Evolutionary conservation across 1,140 invertebrate genomes (phyloP).

Genomic region (Plutomurus gul): DNA sequence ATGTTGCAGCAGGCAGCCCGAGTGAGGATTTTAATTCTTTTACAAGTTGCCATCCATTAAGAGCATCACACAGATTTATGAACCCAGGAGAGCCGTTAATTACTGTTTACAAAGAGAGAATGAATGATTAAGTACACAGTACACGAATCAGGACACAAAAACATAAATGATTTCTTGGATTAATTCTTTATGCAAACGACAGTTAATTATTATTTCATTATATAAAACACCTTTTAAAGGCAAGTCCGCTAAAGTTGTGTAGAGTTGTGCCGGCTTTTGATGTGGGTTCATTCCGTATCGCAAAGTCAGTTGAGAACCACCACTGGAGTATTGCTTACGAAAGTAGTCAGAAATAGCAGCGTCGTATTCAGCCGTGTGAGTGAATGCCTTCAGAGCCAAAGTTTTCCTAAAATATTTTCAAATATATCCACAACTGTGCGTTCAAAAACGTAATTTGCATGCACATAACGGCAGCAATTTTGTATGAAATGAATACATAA

Average conservation of each 20-base stretch:
- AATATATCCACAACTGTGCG: constrained; percentile 28
- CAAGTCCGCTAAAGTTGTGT: constrained; percentile 76
- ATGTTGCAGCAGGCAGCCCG: constrained; percentile 86
- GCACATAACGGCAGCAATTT: background rate
- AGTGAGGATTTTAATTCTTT: constrained; percentile 81
- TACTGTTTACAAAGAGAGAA: constrained; percentile 61
- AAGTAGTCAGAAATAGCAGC: constrained; percentile 94
- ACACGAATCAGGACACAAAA: background rate
- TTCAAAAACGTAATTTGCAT: background rate
- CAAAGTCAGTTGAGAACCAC: constrained; percentile 80
- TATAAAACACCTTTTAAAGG: constrained; percentile 73
- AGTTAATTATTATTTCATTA: background rate
- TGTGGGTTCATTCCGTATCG: constrained; percentile 99
- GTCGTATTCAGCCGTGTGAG: constrained; percentile 94
- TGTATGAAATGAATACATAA: background rate
- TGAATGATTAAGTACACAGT: background rate
- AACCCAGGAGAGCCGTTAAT: constrained; percentile 95
- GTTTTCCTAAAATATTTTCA: constrained; percentile 64
- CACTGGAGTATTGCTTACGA: constrained; percentile 82
- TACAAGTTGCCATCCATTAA: constrained; percentile 97
- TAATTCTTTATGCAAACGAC: background rate
- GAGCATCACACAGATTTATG: constrained; percentile 95
- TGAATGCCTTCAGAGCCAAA: constrained; percentile 89
- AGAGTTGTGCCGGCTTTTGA: constrained; percentile 94
- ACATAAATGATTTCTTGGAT: background rate